These are phyloP conservation scores for Dolichallabes microphthalmus DNA, from an alignment of 2,113 vertebrate species.

Conservation along the genomic window DNA sequence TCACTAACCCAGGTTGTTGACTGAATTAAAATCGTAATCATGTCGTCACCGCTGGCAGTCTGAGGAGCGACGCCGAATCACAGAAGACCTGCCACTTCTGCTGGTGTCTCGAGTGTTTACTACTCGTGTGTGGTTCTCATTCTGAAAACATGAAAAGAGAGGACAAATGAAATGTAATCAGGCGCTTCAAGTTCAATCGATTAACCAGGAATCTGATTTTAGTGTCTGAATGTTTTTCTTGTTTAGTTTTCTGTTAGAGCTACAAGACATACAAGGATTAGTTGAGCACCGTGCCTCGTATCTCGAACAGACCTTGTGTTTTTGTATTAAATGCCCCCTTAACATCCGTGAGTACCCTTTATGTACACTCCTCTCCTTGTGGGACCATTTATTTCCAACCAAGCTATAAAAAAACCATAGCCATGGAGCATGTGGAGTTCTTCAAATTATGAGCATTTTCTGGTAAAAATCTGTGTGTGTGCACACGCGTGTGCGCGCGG, in stretches of 20 bases:
- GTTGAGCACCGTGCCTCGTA: neutral
- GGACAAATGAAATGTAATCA: neutral
- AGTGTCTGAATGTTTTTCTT: neutral
- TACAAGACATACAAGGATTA: neutral
- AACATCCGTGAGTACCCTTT: too few species aligned
- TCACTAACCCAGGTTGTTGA: slow-evolving; percentile 4
- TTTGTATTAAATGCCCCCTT: neutral
- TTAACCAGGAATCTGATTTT: neutral
- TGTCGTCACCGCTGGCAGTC: neutral
- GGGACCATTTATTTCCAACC: neutral
- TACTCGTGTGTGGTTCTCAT: neutral
- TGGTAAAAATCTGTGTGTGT: slow-evolving; percentile 56
- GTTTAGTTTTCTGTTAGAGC: neutral
- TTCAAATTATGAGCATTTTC: slow-evolving; percentile 52
- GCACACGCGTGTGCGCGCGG: neutral
- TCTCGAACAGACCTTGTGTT: neutral
- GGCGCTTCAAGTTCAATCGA: too few species aligned
- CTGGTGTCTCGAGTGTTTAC: too few species aligned
- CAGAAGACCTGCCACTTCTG: slow-evolving; percentile 3
- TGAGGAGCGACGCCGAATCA: neutral
- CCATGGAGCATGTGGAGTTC: slow-evolving; percentile 43
- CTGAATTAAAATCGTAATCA: slow-evolving; percentile 19
- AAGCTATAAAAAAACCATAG: neutral
- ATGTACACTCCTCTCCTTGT: neutral
- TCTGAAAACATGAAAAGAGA: neutral